Evolutionary conservation across 2,797 vertebrate species (phyloP).

Genomic region (Peromyscus attwateri): DNA sequence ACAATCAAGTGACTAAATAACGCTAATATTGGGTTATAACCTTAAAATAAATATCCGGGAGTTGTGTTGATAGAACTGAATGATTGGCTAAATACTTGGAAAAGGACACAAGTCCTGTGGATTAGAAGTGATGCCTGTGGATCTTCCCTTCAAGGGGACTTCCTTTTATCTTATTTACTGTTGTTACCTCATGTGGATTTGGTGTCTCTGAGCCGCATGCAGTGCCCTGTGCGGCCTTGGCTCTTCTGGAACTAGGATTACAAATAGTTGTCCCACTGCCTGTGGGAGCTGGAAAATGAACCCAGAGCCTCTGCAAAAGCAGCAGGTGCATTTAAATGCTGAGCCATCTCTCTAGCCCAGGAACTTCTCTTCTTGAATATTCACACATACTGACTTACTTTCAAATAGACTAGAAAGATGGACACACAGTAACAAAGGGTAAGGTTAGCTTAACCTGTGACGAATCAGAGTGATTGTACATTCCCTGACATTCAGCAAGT

Average conservation of each 20-base stretch:
- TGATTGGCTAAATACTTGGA: background rate
- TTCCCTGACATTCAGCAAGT: background rate
- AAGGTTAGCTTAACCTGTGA: background rate
- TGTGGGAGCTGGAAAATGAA: background rate
- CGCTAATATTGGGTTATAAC: constrained; percentile 10
- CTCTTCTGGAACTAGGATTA: background rate
- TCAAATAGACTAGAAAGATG: background rate
- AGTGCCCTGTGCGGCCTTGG: background rate
- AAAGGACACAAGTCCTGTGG: background rate
- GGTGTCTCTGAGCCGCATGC: background rate
- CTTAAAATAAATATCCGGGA: constrained; percentile 1
- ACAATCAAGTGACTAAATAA: constrained; percentile 22
- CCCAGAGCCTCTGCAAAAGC: background rate
- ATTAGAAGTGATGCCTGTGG: background rate
- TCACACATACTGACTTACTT: background rate
- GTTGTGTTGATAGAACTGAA: background rate
- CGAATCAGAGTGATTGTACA: background rate
- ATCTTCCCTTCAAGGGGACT: background rate
- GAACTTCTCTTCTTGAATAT: background rate
- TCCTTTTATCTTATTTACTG: background rate
- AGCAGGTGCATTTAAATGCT: background rate
- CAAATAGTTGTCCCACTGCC: background rate
- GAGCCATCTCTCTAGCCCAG: background rate
- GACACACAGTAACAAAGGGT: background rate
- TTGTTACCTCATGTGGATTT: background rate